Conservation (phyloP, 2,113 vertebrate species). For the Periophthalmodon schlosseri region DNA sequence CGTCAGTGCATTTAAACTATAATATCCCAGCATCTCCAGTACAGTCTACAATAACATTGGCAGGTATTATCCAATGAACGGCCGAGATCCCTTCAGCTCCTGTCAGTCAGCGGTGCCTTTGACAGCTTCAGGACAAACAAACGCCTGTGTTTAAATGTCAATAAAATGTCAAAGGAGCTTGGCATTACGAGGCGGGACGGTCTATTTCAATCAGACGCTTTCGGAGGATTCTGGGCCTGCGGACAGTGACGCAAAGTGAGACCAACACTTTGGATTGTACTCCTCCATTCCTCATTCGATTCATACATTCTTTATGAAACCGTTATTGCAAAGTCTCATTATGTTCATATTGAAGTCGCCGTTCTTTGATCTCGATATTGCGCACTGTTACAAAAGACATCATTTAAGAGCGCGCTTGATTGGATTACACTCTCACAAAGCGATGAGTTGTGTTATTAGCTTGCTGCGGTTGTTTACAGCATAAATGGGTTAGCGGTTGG, state of each 20-base stretch:
- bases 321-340: slow-evolving; percentile 74
- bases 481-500: slow-evolving; percentile 75
- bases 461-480: slow-evolving; percentile 62
- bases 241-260: slow-evolving; percentile 61
- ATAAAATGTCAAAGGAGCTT: slow-evolving; percentile 46
- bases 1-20: slow-evolving; percentile 17
- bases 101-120: slow-evolving; percentile 32
- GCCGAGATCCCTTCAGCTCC: slow-evolving; percentile 9
- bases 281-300: slow-evolving; percentile 31
- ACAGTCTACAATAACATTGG: slow-evolving; percentile 19
- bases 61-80: slow-evolving; percentile 33
- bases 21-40: slow-evolving; percentile 23
- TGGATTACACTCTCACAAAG: slow-evolving; percentile 66
- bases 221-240: neutral
- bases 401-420: slow-evolving; percentile 65
- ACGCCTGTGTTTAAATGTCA: slow-evolving; percentile 48
- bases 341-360: slow-evolving; percentile 62
- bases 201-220: slow-evolving; percentile 19
- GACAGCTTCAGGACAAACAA: slow-evolving; percentile 51
- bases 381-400: slow-evolving; percentile 42
- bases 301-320: slow-evolving; percentile 77
- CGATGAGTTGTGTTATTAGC: slow-evolving; percentile 68
- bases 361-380: slow-evolving; percentile 56
- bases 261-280: slow-evolving; percentile 21
- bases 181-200: slow-evolving; percentile 34